Evolutionary conservation across 2,888 invertebrate genomes (phyloP), one percentile per base, ranked within the genome.

Genomic region (Pharmacophagus antenor): DNA sequence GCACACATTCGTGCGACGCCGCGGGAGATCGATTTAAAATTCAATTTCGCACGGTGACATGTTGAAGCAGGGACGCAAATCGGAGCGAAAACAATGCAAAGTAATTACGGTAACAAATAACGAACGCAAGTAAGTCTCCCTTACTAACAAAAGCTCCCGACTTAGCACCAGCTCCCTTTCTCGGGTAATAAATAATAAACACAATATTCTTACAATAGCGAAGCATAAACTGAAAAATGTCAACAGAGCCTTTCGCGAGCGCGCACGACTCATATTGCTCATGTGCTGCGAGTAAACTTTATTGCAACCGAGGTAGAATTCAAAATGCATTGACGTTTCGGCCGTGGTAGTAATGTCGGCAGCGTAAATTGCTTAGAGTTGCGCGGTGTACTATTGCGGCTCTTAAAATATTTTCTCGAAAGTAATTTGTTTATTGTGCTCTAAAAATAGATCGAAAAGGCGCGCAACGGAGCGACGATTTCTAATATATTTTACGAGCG

Each of bases 191-290:
- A 70, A 70, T 69, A 59, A 57, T 74, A 74, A 75, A 74, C 69
- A 74, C 68, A 69, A 70, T 70, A 69, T 69, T n/a, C 71, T 70
- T 76, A 80, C 80, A 82, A 80, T 81, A 79, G 80, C 74, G 80
- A 77, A 81, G 77, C 76, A 80, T 79, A 75, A 81, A 76, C 67
- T 69, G 68, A 69, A 76, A 79, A 79, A 82, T 79, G 78, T 82
- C 81, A 82, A 80, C 80, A 80, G 76, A 74, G 62, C 63, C 65
- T 54, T 67, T 62, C 58, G 60, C 61, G 63, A 67, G 71, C 70
- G 65, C 66, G 69, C 64, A 68, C 67, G 23, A 37, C 47, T 61
- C 57, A 58, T 27, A 17, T 2, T 55, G 58, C 10, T 17, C 27
- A 12, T 58, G 56, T 52, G 31, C 25, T 20, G 23, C 10, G 4